A percentile compares a stretch with the other conserved stretches of the same genome.
These are phyloP conservation scores for Apis dorsata DNA, from an alignment of 1,140 invertebrate genomes.

Conservation along the genomic window DNA sequence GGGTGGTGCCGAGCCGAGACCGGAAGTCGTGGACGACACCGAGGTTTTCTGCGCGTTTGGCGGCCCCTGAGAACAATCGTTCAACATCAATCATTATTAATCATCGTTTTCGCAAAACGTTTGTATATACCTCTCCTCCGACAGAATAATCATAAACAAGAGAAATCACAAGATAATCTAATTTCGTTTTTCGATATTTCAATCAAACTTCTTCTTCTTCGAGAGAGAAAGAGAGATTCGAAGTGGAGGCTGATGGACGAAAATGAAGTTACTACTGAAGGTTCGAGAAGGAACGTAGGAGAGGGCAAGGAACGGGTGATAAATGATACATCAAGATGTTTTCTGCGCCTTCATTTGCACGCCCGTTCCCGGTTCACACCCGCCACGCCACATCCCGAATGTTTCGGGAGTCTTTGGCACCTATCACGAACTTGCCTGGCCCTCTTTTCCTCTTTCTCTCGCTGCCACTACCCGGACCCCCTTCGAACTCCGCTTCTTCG, in stretches of 20 bases:
- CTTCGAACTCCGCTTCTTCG: constrained; percentile 28
- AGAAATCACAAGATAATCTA: too few species aligned
- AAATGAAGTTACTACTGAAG: constrained; percentile 22
- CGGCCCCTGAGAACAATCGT: constrained; percentile 84
- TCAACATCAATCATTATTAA: constrained; percentile 26
- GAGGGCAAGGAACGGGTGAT: constrained; percentile 49
- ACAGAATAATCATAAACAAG: too few species aligned
- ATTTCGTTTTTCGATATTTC: too few species aligned
- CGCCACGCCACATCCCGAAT: constrained; percentile 58
- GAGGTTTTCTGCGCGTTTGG: constrained; percentile 91
- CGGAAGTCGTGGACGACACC: constrained; percentile 77
- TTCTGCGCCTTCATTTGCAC: constrained; percentile 66
- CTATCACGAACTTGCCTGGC: constrained; percentile 46
- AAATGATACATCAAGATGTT: constrained; percentile 67
- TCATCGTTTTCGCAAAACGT: neutral
- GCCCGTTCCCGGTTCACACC: constrained; percentile 62
- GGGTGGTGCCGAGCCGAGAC: constrained; percentile 75
- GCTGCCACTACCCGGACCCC: neutral
- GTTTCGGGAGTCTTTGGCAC: constrained; percentile 58
- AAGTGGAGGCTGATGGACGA: neutral
- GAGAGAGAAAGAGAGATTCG: neutral
- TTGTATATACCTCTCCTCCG: too few species aligned
- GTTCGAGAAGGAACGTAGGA: constrained; percentile 1
- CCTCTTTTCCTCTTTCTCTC: neutral
- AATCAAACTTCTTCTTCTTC: neutral